A percentile compares a stretch with the other conserved stretches of the same genome.
Conservation (phyloP, 2,113 vertebrate genomes). For the Corvus cornix region DNA sequence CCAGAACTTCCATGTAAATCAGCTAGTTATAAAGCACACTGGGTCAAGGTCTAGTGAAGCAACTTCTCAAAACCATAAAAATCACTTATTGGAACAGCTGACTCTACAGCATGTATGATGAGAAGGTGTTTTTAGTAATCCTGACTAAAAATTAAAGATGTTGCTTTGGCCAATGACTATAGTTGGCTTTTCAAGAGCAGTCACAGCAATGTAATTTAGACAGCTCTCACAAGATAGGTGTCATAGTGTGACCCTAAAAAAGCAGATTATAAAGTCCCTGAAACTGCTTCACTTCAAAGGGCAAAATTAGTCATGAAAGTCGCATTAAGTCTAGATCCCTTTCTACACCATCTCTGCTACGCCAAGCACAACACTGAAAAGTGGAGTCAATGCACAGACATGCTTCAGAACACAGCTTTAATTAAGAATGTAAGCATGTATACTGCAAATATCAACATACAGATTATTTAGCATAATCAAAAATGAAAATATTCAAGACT, state of each 20-base stretch:
- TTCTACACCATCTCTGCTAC: neutral
- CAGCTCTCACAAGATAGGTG: neutral
- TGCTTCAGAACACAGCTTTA: neutral
- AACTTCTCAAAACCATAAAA: constrained; percentile 49
- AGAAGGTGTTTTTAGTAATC: neutral
- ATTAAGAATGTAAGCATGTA: neutral
- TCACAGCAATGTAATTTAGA: neutral
- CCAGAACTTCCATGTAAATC: constrained; percentile 58
- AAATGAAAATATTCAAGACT: neutral
- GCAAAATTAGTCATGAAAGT: neutral
- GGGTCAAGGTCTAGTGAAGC: constrained; percentile 49
- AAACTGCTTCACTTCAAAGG: neutral
- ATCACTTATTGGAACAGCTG: constrained; percentile 28
- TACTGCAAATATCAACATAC: neutral
- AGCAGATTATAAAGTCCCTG: neutral
- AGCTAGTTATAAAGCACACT: constrained; percentile 49
- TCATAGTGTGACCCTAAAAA: neutral
- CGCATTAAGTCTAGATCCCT: neutral
- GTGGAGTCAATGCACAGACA: neutral
- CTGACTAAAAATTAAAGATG: neutral
- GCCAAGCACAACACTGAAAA: neutral
- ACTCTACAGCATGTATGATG: neutral
- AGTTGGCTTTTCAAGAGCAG: neutral
- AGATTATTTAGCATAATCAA: neutral
- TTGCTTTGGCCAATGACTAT: neutral